These are phyloP conservation scores for Calidris pugnax DNA, from an alignment of 2,113 vertebrate genomes.

Conservation along the genomic window DNA sequence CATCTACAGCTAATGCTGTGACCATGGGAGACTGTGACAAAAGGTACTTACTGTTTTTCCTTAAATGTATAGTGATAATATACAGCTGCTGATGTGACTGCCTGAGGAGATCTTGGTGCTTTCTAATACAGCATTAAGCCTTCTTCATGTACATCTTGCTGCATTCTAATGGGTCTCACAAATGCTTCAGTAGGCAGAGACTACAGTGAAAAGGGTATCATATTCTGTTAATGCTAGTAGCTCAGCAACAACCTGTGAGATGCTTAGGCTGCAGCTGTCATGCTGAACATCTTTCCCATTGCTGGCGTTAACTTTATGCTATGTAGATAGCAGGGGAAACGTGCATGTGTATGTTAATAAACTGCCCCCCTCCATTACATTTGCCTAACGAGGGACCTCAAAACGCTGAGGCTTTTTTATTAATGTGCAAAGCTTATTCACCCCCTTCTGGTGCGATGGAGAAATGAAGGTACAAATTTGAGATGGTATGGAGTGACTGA, in stretches of 20 bases:
- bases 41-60: background rate
- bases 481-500: background rate
- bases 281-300: background rate
- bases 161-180: background rate
- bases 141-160: background rate
- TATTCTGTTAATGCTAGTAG: background rate
- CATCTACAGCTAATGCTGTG: background rate
- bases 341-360: background rate
- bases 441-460: background rate
- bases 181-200: slow-evolving; percentile 16
- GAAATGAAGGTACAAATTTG: background rate
- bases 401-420: background rate
- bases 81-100: slow-evolving; percentile 15
- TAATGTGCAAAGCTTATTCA: background rate
- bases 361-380: background rate
- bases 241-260: background rate
- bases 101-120: slow-evolving; percentile 11
- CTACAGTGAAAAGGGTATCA: background rate
- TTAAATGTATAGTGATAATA: background rate
- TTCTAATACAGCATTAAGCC: background rate
- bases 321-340: background rate
- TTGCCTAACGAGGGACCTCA: background rate
- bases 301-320: background rate
- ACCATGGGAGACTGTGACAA: background rate
- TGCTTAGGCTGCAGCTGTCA: background rate